Conservation (phyloP, 2,888 invertebrate genomes). For the Oxytorus armatus region DNA sequence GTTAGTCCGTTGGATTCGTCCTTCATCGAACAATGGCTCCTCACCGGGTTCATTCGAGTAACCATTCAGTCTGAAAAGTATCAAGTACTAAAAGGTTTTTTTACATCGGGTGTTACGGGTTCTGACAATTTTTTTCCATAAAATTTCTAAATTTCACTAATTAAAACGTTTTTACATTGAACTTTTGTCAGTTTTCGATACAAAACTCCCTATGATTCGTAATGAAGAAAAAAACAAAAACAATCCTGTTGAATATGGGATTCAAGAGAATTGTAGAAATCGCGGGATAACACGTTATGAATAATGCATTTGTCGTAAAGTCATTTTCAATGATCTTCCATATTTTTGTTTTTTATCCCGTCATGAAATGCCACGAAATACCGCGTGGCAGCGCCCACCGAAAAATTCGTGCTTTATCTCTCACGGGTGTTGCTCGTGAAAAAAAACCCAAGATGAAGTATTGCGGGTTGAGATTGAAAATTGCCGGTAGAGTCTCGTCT, state of each 20-base stretch:
- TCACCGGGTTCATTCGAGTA: slow-evolving; percentile 1
- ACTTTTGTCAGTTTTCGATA: neutral
- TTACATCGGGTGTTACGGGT: neutral
- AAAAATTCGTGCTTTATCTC: slow-evolving; percentile 1
- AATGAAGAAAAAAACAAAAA: neutral
- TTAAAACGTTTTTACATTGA: neutral
- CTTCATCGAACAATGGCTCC: slow-evolving; percentile 23
- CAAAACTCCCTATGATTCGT: neutral
- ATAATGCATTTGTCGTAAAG: no score
- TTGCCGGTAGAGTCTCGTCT: slow-evolving; percentile 46
- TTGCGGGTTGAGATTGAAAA: slow-evolving; percentile 56
- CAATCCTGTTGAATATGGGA: neutral
- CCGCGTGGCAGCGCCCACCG: slow-evolving; percentile 11
- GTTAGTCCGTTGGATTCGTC: slow-evolving; percentile 20
- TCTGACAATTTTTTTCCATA: neutral
- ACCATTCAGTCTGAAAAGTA: slow-evolving; percentile 12
- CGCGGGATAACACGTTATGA: no score
- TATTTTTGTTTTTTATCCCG: neutral
- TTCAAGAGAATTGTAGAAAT: no score
- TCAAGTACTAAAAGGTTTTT: neutral
- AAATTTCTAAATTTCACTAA: neutral
- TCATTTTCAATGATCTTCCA: slow-evolving; percentile 1
- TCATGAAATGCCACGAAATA: slow-evolving; percentile 22
- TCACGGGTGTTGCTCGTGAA: slow-evolving; percentile 22
- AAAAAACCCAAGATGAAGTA: slow-evolving; percentile 38